Evolutionary conservation across 2,113 vertebrate genomes (phyloP), one percentile per base, ranked within the genome.

Genomic region (Pterocles burchelli): DNA sequence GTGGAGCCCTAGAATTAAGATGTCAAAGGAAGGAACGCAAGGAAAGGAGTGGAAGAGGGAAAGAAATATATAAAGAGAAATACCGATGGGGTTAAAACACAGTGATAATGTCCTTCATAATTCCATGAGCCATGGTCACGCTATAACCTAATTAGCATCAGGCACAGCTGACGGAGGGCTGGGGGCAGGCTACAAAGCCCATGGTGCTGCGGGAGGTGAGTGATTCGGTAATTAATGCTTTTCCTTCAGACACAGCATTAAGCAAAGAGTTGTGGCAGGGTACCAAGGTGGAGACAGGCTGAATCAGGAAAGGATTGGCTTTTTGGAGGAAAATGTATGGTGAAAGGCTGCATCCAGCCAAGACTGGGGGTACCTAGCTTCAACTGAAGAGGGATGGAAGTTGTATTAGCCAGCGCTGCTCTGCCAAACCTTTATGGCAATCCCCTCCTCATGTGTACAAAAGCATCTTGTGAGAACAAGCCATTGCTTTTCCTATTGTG

Each of bases 1-100:
- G 59, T 12, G 20, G 80, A 95, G 86, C 79, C 91, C 91, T 95
- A 95, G 93, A 95, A 97, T 96, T 93, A 90, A 61, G 92, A 84
- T 86, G 90, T 86, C 90, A 95, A 93, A 74, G 79, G 63, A 85
- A 74, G n/a, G 52, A 92, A 72, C 63, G 46, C 34, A 41, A 61
- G 65, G 28, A 84, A 85, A 77, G 55, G 72, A 71, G 66, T 10
- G 57, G 61, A 85, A 87, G 48, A 68, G 22, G 41, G 68, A 59
- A 88, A 86, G 6, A 78, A 65, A 81, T 36, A 6, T 14, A 74
- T 55, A 6, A 52, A 58, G 45, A 49, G 21, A 78, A 93, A 84
- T 54, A 75, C 2, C 2, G 9, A 54, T 61, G 65, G 49, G 71
- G 86, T 84, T 66, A 85, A 93, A 94, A 24, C 26, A 81, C 34